These are phyloP conservation scores for Ptychobarbus kaznakovi DNA, from an alignment of 2,797 vertebrate species.

Conservation along the genomic window DNA sequence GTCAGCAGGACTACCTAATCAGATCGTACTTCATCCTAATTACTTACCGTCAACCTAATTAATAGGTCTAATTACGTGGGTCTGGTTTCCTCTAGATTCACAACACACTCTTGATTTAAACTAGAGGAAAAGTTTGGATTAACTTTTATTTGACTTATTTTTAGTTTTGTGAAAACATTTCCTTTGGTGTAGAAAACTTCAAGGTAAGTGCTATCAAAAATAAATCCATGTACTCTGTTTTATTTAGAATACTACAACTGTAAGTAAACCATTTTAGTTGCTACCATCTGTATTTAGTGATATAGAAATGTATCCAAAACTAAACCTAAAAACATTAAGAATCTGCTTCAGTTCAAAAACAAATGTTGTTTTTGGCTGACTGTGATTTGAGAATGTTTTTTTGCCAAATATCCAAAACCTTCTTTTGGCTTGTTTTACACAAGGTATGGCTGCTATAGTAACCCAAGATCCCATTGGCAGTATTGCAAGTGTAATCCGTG, in stretches of 20 bases:
- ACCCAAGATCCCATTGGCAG: conserved; percentile 56
- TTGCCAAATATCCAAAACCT: not conserved
- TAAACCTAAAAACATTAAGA: not conserved
- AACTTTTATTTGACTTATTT: not conserved
- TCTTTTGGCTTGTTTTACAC: conserved; percentile 22
- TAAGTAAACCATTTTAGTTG: not conserved
- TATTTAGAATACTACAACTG: not conserved
- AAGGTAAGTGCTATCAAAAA: conserved; percentile 10
- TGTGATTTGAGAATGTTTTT: not conserved
- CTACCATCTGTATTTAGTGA: not conserved
- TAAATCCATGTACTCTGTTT: not conserved
- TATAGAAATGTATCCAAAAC: not conserved
- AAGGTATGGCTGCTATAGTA: conserved; percentile 58
- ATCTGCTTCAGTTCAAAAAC: not conserved
- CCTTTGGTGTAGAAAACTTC: not conserved
- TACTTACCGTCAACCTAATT: not conserved
- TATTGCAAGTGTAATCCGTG: conserved; percentile 56
- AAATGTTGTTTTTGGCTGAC: not conserved
- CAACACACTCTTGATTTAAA: conserved; percentile 5
- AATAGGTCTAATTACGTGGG: conserved; percentile 11
- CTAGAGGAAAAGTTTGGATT: not conserved
- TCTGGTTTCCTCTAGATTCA: not conserved
- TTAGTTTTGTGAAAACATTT: not conserved
- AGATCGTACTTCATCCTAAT: not conserved
- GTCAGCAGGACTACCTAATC: not conserved